These are phyloP conservation scores for Pteronura brasiliensis DNA, from an alignment of 2,113 vertebrate genomes.

Conservation along the genomic window DNA sequence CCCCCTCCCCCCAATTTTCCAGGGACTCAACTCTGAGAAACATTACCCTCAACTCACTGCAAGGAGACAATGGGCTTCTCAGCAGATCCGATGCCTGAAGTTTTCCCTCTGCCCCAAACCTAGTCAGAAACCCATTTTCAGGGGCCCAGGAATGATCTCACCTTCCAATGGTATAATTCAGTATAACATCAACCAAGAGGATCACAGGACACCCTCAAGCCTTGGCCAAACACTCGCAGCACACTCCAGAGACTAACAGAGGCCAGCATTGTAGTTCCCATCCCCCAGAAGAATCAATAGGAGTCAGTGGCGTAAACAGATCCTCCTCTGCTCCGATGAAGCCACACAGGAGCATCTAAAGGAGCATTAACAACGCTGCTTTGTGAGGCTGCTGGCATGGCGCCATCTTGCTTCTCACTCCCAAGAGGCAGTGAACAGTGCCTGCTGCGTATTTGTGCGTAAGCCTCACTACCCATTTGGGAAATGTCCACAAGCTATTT, in stretches of 20 bases:
- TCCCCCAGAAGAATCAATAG: slow-evolving; percentile 20
- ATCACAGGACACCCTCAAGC: slow-evolving; percentile 40
- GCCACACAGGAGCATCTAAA: slow-evolving; percentile 62
- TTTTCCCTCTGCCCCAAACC: neutral
- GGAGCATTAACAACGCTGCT: slow-evolving; percentile 56
- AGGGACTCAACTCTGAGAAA: neutral
- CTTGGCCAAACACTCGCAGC: neutral
- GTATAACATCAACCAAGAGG: slow-evolving; percentile 37
- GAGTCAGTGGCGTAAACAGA: slow-evolving; percentile 61
- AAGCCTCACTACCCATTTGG: neutral
- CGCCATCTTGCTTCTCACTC: slow-evolving; percentile 46
- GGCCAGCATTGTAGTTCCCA: slow-evolving; percentile 57
- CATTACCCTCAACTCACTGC: neutral
- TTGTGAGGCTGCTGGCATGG: slow-evolving; percentile 59
- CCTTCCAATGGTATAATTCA: slow-evolving; percentile 50
- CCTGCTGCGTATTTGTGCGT: neutral
- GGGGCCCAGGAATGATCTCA: slow-evolving; percentile 58
- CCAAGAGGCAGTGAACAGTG: neutral
- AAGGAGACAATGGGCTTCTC: neutral
- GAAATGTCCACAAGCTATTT: neutral
- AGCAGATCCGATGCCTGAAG: neutral
- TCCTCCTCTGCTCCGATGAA: slow-evolving; percentile 42
- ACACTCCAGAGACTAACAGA: slow-evolving; percentile 53
- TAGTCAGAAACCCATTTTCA: slow-evolving; percentile 40
- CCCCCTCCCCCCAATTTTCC: neutral